Evolutionary conservation across 2,888 invertebrate genomes (phyloP), one percentile per base, ranked within the genome.

Genomic region (Acrobasis consociella): DNA sequence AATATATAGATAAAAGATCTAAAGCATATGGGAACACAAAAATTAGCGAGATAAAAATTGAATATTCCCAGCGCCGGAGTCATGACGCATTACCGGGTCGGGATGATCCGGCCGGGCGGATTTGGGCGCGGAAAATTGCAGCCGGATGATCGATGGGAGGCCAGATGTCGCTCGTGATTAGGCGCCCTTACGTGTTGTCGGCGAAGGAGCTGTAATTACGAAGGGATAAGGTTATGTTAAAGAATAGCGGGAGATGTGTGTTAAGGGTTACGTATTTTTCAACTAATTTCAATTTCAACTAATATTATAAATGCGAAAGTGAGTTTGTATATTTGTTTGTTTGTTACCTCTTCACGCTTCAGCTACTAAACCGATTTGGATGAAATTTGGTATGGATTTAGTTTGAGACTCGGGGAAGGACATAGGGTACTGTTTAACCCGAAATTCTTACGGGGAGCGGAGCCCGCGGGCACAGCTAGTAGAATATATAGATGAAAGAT

Each of bases 91-190:
- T 85, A 86, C 79, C 80, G 74, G 78, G 69, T 72, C 70, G 68
- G 76, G 80, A 76, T 85, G 81, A 84, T 81, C 80, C 83, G 78
- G 78, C 76, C 70, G 76, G 76, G 74, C 67, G 80, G 84, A 80
- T 85, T 83, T 80, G 76, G 79, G 76, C 65, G 68, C 75, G 81
- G 81, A 77, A 86, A 82, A 84, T 83, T 81, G 81, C 82, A 76
- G 72, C 70, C 70, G 69, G 70, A 68, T 63, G 68, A 80, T 88
- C 87, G 88, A 89, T 87, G 80, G 77, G 70, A 70, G 74, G 69
- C 75, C 85, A 83, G 82, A 82, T 84, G 82, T 77, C 81, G 74
- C 66, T 71, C 72, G 73, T 79, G 82, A 85, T 83, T 83, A 80
- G 71, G 71, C 68, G 64, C 37, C 69, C 68, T 60, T 64, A 65